These are phyloP conservation scores for Marisa cornuarietis DNA, from an alignment of 1,140 invertebrate genomes.

Conservation along the genomic window DNA sequence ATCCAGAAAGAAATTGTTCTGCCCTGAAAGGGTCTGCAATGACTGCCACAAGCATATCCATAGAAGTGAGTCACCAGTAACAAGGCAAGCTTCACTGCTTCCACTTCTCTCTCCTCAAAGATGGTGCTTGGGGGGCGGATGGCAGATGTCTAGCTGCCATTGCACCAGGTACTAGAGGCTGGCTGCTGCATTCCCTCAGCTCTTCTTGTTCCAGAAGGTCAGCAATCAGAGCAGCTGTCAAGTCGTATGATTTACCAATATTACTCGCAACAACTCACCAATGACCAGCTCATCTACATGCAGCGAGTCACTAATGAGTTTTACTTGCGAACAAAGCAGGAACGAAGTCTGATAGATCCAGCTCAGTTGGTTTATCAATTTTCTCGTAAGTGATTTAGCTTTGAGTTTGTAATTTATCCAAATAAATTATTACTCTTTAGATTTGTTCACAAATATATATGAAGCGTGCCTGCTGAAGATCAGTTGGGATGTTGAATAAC, in stretches of 20 bases:
- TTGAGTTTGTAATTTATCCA: no score
- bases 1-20: no score
- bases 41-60: no score
- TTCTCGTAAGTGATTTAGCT: conserved; percentile 58
- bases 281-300: conserved; percentile 59
- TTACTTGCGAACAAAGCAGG: conserved; percentile 54
- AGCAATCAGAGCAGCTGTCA: conserved; percentile 55
- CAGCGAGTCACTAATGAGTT: conserved; percentile 59
- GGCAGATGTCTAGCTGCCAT: conserved; percentile 5
- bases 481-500: no score
- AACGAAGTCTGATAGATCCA: conserved; percentile 50
- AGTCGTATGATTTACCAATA: conserved; percentile 62
- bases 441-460: no score
- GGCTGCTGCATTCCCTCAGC: not conserved
- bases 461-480: no score
- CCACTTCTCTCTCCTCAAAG: not conserved
- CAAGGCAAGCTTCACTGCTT: no score
- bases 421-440: no score
- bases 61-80: no score
- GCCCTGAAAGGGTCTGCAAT: no score
- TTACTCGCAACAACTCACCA: conserved; percentile 60
- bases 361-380: conserved; percentile 63
- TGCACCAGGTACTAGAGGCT: not conserved
- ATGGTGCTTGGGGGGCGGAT: not conserved
- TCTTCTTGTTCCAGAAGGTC: conserved; percentile 49